Conservation (phyloP, 2,113 vertebrate genomes). For the Laticauda colubrina region DNA sequence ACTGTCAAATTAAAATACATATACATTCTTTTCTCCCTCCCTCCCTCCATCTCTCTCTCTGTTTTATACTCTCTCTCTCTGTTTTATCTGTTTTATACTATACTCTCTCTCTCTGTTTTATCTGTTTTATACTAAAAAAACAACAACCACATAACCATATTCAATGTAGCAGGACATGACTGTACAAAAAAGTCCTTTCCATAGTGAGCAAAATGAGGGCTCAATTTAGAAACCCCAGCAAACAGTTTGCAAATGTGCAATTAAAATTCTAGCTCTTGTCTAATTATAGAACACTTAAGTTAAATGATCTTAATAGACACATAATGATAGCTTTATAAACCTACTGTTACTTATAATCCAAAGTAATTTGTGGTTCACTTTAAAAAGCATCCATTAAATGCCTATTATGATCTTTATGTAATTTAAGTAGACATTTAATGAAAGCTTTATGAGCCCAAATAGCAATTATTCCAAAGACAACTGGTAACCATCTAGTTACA, state of each 20-base stretch:
- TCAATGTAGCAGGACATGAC: rapidly evolving
- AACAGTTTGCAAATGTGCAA: slow-evolving; percentile 71
- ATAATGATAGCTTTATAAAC: slow-evolving; percentile 73
- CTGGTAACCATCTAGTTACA: slow-evolving; percentile 57
- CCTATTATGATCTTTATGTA: slow-evolving; percentile 70
- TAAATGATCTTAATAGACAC: slow-evolving; percentile 74
- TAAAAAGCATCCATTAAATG: slow-evolving; percentile 67
- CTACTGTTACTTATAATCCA: slow-evolving; percentile 69
- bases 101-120: too few species aligned
- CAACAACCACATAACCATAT: neutral
- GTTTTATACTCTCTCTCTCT: neutral
- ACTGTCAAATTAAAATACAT: neutral
- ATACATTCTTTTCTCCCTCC: neutral
- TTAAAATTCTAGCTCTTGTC: slow-evolving; percentile 72
- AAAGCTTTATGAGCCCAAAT: slow-evolving; percentile 67
- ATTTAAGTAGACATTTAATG: slow-evolving; percentile 69
- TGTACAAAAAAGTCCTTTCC: slow-evolving; percentile 33
- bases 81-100: neutral
- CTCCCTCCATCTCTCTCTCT: neutral
- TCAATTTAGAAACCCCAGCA: slow-evolving; percentile 60
- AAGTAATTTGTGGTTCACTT: slow-evolving; percentile 68
- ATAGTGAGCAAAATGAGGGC: slow-evolving; percentile 44
- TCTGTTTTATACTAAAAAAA: neutral
- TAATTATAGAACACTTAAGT: slow-evolving; percentile 72
- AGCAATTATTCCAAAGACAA: slow-evolving; percentile 68